Base-by-base conservation (phyloP, 1,140 invertebrate species). In the Brachionus koreanus region DNA sequence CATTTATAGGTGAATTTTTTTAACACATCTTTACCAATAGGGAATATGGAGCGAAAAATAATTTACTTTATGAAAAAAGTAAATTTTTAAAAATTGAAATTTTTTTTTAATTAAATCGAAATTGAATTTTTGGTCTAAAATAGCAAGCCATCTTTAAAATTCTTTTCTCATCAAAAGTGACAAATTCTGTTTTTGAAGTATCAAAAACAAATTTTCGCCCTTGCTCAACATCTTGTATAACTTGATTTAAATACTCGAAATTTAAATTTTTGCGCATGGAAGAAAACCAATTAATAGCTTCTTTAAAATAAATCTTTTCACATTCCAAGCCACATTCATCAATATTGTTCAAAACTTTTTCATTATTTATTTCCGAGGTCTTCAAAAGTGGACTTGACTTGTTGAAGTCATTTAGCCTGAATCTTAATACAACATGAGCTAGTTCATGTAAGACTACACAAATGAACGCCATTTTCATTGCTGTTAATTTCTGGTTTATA, bases 131-230 rank as follows among this genome's bases (percentile, higher is more conserved):
- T 57, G 49, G 49, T 57, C 10, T 57, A 57, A n/a, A 57, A 57
- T n/a, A 57, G 23, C 49, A 57, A 57, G 49, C 13, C 49, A 75
- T 86, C 9, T 37, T 29, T 39, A 23, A 82, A 3, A n/a, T 23
- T 52, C 39, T 57, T n/a, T n/a, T 57, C n/a, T 57, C 49, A 57
- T 57, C 49, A 57, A 16, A 57, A 57, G 23, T 6, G n/a, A 57
- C 5, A 16, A 57, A 57, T 57, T 57, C n/a, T 6, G n/a, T 57
- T 57, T 57, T 57, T 16, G 49, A n/a, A n/a, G n/a, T 6, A 6
- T 57, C 49, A 16, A 57, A 57, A n/a, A 16, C 49, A n/a, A 57
- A 2, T 57, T 4, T 57, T 12, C 23, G 10, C 6, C 49, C 49
- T n/a, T 57, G 49, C 16, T 57, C 49, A 57, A 57, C 49, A 57